Evolutionary conservation across 1,140 invertebrate species (phyloP).

Genomic region (Asobara japonica): DNA sequence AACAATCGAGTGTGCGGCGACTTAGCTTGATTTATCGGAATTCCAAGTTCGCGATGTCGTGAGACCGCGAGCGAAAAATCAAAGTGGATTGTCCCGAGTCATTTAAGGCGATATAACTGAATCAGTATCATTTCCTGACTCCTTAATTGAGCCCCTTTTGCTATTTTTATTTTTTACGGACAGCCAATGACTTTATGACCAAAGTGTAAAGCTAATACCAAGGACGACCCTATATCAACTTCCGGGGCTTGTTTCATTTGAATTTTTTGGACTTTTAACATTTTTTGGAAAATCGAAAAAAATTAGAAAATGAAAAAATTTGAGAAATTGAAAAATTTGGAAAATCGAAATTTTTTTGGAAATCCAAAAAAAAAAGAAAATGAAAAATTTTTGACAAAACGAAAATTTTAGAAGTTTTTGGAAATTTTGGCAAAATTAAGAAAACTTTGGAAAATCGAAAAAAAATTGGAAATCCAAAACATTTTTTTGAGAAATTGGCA

Average conservation of each 20-base stretch:
- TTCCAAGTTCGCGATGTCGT: not conserved
- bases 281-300: too few relatives aligned
- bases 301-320: too few relatives aligned
- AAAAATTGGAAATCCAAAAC: too few relatives aligned
- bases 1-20: not conserved
- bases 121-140: constrained; percentile 12
- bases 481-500: too few relatives aligned
- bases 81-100: not conserved
- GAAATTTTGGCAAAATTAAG: too few relatives aligned
- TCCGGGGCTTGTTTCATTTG: not conserved
- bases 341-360: too few relatives aligned
- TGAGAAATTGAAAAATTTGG: too few relatives aligned
- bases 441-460: too few relatives aligned
- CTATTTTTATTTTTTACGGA: not conserved
- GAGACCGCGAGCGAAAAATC: not conserved
- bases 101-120: constrained; percentile 15
- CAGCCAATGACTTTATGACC: not conserved
- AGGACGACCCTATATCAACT: not conserved
- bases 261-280: too few relatives aligned
- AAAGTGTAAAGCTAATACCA: not conserved
- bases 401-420: too few relatives aligned
- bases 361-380: too few relatives aligned
- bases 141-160: not conserved
- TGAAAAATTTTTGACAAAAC: too few relatives aligned
- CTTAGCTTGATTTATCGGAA: constrained; percentile 5